phyloP scores from a whole-genome alignment of 2,888 invertebrate species.

The Eristalinus sepulchralis region DNA sequence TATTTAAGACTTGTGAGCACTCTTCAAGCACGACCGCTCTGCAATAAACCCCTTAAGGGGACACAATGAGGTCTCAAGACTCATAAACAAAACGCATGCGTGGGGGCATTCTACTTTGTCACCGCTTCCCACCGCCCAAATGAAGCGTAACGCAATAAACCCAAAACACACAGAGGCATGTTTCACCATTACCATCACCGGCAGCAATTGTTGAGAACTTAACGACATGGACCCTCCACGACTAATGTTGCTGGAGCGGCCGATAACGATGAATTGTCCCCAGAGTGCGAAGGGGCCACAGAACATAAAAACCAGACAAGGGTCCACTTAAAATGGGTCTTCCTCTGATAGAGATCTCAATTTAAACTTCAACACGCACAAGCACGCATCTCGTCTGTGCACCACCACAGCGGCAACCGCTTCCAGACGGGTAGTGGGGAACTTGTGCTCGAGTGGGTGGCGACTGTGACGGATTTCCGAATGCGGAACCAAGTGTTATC shows the following conservation, averaged over 20 bases:
- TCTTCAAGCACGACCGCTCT: background rate
- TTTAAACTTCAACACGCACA: conserved; percentile 4
- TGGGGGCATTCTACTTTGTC: background rate
- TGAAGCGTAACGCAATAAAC: background rate
- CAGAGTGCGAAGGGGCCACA: background rate
- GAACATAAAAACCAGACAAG: background rate
- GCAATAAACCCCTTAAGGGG: background rate
- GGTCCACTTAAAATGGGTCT: conserved; percentile 30
- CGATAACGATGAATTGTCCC: background rate
- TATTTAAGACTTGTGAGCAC: background rate
- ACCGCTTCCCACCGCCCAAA: background rate
- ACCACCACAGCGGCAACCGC: conserved; percentile 22
- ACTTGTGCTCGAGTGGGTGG: background rate
- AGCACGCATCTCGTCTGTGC: background rate
- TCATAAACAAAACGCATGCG: background rate
- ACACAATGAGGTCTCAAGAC: background rate
- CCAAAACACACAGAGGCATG: background rate
- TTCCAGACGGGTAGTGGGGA: background rate
- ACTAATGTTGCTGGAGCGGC: background rate
- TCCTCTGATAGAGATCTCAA: conserved; percentile 6
- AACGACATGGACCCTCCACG: background rate
- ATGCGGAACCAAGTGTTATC: conserved; percentile 52
- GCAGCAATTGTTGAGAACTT: background rate
- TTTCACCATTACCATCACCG: background rate
- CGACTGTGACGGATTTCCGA: conserved; percentile 19